These are phyloP conservation scores for Parus major DNA, from an alignment of 2,113 vertebrate species.

Conservation along the genomic window DNA sequence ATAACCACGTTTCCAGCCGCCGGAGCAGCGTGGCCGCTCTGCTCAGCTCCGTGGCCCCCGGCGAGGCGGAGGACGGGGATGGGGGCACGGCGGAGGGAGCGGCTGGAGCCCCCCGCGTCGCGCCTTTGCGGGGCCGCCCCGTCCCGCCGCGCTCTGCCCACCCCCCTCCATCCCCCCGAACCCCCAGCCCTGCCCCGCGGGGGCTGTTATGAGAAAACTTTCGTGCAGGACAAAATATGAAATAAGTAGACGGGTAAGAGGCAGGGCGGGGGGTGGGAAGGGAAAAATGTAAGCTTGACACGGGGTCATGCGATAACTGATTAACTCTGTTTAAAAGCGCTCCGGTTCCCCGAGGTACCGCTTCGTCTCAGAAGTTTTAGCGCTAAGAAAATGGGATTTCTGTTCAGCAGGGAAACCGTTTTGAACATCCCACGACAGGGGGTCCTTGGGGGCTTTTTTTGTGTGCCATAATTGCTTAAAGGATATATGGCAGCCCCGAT, in stretches of 20 bases:
- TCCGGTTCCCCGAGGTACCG: constrained; percentile 53
- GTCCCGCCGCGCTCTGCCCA: not conserved
- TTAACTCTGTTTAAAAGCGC: constrained; percentile 67
- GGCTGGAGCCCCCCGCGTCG: not conserved
- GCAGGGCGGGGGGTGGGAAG: constrained; percentile 7
- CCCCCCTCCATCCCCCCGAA: too few species aligned
- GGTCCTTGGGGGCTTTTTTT: constrained; percentile 81
- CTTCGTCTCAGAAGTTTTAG: constrained; percentile 59
- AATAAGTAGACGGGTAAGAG: not conserved
- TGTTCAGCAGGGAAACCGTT: constrained; percentile 80
- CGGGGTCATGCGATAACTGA: constrained; percentile 70
- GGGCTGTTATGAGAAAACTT: constrained; percentile 21
- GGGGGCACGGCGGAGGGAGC: not conserved
- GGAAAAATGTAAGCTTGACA: constrained; percentile 69
- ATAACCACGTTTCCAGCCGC: not conserved
- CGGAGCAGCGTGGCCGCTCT: not conserved
- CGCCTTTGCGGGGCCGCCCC: not conserved
- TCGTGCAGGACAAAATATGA: constrained; percentile 12
- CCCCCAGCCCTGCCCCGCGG: not conserved
- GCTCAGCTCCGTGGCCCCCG: not conserved
- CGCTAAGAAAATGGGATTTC: constrained; percentile 69
- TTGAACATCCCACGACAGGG: constrained; percentile 85
- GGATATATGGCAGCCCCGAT: constrained; percentile 93
- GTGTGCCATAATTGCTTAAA: constrained; percentile 89
- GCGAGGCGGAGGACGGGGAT: not conserved